Base-by-base conservation (phyloP, 2,113 vertebrate species). In the Melanotaenia duboulayi region DNA sequence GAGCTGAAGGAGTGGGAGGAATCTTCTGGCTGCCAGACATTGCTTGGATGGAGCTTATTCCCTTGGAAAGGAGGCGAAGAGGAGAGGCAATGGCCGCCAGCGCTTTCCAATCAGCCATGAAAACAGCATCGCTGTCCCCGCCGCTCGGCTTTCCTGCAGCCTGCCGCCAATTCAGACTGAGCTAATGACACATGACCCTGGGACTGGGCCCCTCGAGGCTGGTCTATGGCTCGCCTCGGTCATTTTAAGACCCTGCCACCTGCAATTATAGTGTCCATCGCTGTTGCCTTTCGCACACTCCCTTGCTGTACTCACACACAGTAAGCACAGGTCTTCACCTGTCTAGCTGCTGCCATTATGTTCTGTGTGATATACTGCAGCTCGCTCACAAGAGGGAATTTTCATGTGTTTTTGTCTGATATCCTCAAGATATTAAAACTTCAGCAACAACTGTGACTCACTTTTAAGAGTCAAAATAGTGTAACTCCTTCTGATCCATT, bases 61-160 rank as follows among this genome's bases (percentile, higher is more conserved):
- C 87, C 61, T 56, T 28, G 51, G 78, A 81, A 69, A 80, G 32
- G 59, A 76, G 76, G 80, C 50, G 71, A 74, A 67, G 76, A 84
- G 75, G 79, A 84, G 76, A 85, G 48, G 76, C 59, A 19, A 48
- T 74, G 71, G 56, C 77, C 67, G 65, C 37, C 23, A 85, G 77
- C 28, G 24, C 54, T 87, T 76, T 82, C 63, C 78, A 74, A 65
- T 87, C 87, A 85, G 82, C 87, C 87, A 61, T 90, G 84, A 90
- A 91, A 91, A 80, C 81, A 60, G 82, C 77, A 86, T 75, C 37
- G 22, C 65, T 50, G 22, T 74, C 77, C 63, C 52, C 19, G 28
- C 83, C 56, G 84, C 74, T 80, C 37, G 44, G 61, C 78, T 58
- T 74, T 74, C 54, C 57, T 13, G 17, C 37, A 79, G 71, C 60